Evolutionary conservation across 2,888 invertebrate genomes (phyloP), one percentile per base, ranked within the genome.

Genomic region (Lasioglossum vierecki): DNA sequence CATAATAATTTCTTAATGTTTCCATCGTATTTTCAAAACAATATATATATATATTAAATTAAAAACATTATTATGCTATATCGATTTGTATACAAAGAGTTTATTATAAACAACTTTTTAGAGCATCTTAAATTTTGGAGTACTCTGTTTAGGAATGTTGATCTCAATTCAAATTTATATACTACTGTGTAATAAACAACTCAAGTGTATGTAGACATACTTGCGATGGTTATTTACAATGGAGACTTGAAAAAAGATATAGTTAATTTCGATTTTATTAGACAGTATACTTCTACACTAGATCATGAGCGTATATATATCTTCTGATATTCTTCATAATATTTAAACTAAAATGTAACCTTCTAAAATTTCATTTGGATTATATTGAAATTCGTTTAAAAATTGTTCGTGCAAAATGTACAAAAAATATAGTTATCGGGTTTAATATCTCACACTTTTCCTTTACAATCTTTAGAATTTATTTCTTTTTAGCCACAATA

Each of bases 161-260:
- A 76, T 35, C 57, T 68, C 46, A n/a, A 39, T 30, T 63, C 30
- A 30, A 74, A 46, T 53, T 78, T 44, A 44, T 44, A 44, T 39
- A 70, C 15, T 22, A 70, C 11, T n/a, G 11, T 57, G 11, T 57
- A 66, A 41, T 66, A 49, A 66, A 66, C n/a, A 63, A 41, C 26
- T 39, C 30, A 35, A 35, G n/a, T 44, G 63, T 72, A 39, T 46
- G 46, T 60, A 63, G 30, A 77, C 66, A 60, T 68, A 75, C 6
- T 22, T 73, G 39, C 9, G 15, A 53, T 18, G 18, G 46, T 60
- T 77, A 84, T 80, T 80, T 84, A 79, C 83, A 79, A 35, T 60
- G 57, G 11, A n/a, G 57, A 35, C 8, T 76, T 73, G 15, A 26
- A 22, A 41, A 76, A 80, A 60, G 68, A 79, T 73, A 68, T 66